These are phyloP conservation scores for Neoaliturus tenellus DNA, from an alignment of 2,888 invertebrate genomes.

Conservation along the genomic window DNA sequence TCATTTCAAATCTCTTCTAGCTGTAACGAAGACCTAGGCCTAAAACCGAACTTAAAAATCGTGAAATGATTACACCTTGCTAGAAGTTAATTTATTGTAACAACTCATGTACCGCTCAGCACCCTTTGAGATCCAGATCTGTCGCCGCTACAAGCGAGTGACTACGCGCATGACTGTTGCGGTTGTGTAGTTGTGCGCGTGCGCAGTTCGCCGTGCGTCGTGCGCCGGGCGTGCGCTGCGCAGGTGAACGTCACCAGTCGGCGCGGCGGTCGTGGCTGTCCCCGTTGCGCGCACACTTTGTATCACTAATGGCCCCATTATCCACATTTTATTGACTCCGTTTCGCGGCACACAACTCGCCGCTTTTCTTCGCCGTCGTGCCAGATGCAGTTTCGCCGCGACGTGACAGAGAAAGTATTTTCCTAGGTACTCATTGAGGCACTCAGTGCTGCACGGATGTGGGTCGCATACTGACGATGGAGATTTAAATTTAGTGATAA, in stretches of 20 bases:
- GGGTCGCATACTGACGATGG: no score
- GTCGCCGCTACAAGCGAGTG: neutral
- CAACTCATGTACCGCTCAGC: neutral
- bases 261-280: neutral
- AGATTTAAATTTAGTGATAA: no score
- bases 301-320: slow-evolving; percentile 43
- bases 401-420: neutral
- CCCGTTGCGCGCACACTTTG: slow-evolving; percentile 11
- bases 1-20: no score
- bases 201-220: neutral
- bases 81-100: no score
- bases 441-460: no score
- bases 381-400: neutral
- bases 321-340: slow-evolving; percentile 15
- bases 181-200: neutral
- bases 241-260: neutral
- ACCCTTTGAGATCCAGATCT: neutral
- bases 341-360: neutral
- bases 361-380: neutral
- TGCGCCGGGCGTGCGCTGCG: neutral
- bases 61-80: no score
- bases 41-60: no score
- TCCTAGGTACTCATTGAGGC: no score
- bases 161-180: neutral
- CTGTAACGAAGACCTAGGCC: no score